phyloP scores from a whole-genome alignment of 2,113 vertebrate species.

The Perca schrenkii region DNA sequence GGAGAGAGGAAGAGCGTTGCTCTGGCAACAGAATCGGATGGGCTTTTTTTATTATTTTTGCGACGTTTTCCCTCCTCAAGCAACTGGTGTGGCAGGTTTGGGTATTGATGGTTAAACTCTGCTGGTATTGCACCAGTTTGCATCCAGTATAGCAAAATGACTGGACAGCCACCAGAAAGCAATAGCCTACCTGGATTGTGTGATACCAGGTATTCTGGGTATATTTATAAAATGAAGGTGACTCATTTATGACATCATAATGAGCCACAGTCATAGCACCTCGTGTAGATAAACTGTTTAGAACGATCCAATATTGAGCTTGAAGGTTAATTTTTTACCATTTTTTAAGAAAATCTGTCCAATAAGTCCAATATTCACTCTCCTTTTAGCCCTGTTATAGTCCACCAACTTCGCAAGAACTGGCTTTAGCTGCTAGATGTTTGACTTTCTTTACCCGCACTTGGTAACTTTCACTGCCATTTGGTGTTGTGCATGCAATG shows the following conservation, averaged over 20 bases:
- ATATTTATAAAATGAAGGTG: background rate
- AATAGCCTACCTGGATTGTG: background rate
- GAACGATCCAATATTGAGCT: background rate
- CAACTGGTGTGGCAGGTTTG: conserved; percentile 51
- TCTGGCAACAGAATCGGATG: conserved; percentile 75
- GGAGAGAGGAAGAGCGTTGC: conserved; percentile 70
- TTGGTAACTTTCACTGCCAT: too few relatives aligned
- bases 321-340: background rate
- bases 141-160: background rate
- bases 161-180: background rate
- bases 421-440: too few relatives aligned
- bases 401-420: too few relatives aligned
- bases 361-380: background rate
- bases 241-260: background rate
- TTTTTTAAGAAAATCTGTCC: background rate
- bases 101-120: conserved; percentile 13
- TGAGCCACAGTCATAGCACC: background rate
- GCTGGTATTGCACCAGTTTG: background rate
- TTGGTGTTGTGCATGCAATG: too few relatives aligned
- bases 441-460: too few relatives aligned
- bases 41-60: conserved; percentile 24
- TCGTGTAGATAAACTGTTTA: background rate
- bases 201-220: background rate
- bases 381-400: too few relatives aligned
- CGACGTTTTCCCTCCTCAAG: conserved; percentile 10